Percentiles rank a stretch among this genome's conserved stretches.
Conservation (phyloP, 2,113 vertebrate species). For the Psittacula cyanocephala region DNA sequence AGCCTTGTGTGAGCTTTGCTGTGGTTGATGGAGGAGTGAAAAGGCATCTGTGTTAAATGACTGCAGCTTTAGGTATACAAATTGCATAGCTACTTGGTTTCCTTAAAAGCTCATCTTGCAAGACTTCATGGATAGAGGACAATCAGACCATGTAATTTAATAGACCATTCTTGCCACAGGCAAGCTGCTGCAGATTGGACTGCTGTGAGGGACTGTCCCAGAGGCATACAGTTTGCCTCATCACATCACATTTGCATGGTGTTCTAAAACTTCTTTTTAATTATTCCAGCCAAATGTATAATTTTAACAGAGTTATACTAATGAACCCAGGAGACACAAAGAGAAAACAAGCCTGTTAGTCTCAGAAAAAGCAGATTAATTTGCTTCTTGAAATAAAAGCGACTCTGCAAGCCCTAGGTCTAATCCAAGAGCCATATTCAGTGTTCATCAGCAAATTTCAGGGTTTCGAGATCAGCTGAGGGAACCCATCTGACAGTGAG, state of each 20-base stretch:
- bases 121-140: neutral
- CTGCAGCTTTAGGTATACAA: neutral
- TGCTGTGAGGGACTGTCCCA: neutral
- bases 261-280: neutral
- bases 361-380: neutral
- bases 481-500: neutral
- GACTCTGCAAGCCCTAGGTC: neutral
- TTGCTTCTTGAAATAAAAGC: neutral
- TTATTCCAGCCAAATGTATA: neutral
- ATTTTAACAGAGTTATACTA: neutral
- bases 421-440: neutral
- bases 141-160: neutral
- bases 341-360: neutral
- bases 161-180: neutral
- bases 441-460: neutral
- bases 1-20: neutral
- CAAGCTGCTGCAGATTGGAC: neutral
- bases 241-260: neutral
- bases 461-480: neutral
- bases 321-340: neutral
- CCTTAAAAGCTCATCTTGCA: neutral
- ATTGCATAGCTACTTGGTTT: neutral
- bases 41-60: neutral
- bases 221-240: neutral
- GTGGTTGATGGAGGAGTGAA: neutral